These are phyloP conservation scores for Oriolus oriolus DNA, from an alignment of 2,113 vertebrate species.

Conservation along the genomic window DNA sequence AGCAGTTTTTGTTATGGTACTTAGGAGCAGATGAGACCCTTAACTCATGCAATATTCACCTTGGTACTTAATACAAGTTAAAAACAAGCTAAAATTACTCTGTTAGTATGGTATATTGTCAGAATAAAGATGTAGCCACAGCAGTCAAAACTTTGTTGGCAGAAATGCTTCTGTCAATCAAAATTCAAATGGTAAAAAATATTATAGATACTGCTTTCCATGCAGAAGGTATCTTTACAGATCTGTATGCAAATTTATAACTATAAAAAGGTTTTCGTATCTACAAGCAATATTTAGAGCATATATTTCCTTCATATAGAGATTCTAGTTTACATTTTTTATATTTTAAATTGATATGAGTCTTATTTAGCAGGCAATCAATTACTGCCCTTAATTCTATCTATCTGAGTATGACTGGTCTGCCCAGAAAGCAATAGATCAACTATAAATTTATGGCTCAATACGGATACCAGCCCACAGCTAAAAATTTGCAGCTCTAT, in stretches of 20 bases:
- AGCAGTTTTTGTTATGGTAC: neutral
- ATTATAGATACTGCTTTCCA: neutral
- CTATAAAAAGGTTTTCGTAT: neutral
- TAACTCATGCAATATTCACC: neutral
- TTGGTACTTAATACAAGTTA: neutral
- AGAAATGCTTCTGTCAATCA: slow-evolving; percentile 28
- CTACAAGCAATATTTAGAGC: slow-evolving; percentile 2
- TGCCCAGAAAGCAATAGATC: slow-evolving; percentile 57
- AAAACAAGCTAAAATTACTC: neutral
- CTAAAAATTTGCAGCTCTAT: slow-evolving; percentile 60
- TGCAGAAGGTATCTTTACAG: neutral
- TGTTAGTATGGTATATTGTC: neutral
- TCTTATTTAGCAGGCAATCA: slow-evolving; percentile 47
- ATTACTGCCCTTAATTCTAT: slow-evolving; percentile 49
- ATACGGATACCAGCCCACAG: slow-evolving; percentile 42
- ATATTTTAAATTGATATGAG: neutral
- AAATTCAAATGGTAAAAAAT: slow-evolving; percentile 8
- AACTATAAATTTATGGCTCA: slow-evolving; percentile 55
- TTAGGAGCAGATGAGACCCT: neutral
- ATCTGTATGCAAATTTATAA: neutral
- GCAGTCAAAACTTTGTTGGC: neutral
- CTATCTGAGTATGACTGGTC: slow-evolving; percentile 2
- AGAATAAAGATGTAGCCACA: neutral
- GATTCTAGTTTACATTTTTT: neutral
- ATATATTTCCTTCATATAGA: neutral